phyloP scores from a whole-genome alignment of 2,113 vertebrate genomes.

The Stigmatopora argus region DNA sequence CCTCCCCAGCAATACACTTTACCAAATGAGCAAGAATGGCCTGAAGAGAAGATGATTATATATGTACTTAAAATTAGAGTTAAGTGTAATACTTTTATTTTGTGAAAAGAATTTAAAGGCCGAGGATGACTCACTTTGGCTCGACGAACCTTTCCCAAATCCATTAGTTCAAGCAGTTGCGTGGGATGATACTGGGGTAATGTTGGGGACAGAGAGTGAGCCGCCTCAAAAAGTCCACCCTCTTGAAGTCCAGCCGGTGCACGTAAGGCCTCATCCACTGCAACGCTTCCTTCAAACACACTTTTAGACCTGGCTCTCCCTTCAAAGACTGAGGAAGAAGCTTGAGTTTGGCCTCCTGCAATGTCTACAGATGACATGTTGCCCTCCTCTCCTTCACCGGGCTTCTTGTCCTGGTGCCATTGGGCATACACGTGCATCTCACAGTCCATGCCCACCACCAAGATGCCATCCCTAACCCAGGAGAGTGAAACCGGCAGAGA shows the following conservation, averaged over 20 bases:
- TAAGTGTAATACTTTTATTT: too few relatives aligned
- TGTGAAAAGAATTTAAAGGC: background rate
- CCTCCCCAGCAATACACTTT: slow-evolving; percentile 96
- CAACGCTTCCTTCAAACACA: slow-evolving; percentile 77
- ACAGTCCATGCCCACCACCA: slow-evolving; percentile 98
- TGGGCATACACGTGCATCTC: slow-evolving; percentile 99
- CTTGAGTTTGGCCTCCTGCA: slow-evolving; percentile 43
- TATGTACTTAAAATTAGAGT: background rate
- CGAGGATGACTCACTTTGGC: slow-evolving; percentile 73
- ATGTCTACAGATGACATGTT: slow-evolving; percentile 69
- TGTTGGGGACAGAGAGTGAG: slow-evolving; percentile 91
- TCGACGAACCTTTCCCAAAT: slow-evolving; percentile 88
- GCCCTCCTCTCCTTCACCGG: slow-evolving; percentile 71
- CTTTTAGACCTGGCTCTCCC: slow-evolving; percentile 76
- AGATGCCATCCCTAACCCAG: slow-evolving; percentile 95
- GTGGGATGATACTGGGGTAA: slow-evolving; percentile 97
- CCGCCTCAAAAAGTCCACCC: slow-evolving; percentile 94
- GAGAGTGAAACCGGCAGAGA: slow-evolving; percentile 93
- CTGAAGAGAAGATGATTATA: slow-evolving; percentile 24
- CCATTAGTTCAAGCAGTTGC: slow-evolving; percentile 93
- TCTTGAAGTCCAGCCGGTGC: slow-evolving; percentile 90
- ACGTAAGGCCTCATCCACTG: slow-evolving; percentile 84
- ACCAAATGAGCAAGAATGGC: slow-evolving; percentile 96
- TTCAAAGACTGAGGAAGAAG: slow-evolving; percentile 62
- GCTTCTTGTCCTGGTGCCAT: slow-evolving; percentile 86